These are phyloP conservation scores for Trachymyrmex cornetzi DNA, from an alignment of 1,140 invertebrate genomes.

Conservation along the genomic window DNA sequence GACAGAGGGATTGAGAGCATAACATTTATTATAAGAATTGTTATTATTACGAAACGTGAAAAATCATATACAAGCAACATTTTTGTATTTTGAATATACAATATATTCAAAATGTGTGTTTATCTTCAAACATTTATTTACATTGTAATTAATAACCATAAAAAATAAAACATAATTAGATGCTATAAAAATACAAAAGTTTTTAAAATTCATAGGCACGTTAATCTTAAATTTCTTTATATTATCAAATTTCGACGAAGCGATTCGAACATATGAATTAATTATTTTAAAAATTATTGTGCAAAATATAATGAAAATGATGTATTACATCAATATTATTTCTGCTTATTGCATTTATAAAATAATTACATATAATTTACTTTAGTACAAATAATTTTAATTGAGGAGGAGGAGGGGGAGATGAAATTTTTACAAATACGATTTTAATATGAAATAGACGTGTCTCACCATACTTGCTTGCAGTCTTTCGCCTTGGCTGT, in stretches of 20 bases:
- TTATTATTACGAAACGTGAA: neutral
- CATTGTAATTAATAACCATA: neutral
- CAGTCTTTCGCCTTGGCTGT: slow-evolving; percentile 39
- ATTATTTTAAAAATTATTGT: neutral
- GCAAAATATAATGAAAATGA: neutral
- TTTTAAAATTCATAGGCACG: neutral
- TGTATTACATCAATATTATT: neutral
- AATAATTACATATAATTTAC: neutral
- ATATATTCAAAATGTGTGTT: neutral
- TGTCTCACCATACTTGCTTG: neutral
- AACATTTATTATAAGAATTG: slow-evolving; percentile 7
- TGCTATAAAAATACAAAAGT: neutral
- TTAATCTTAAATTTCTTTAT: neutral
- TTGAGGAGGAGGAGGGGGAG: too few species aligned
- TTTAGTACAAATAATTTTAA: neutral
- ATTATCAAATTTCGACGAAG: neutral
- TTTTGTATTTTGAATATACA: neutral
- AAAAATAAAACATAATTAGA: neutral
- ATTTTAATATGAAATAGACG: slow-evolving; percentile 23
- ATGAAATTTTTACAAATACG: slow-evolving; percentile 1
- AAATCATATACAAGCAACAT: slow-evolving; percentile 2
- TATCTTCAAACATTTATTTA: neutral
- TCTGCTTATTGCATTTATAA: neutral
- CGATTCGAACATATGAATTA: neutral
- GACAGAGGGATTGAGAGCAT: neutral